Conservation (phyloP, 92 coral and sea anemone species). For the Epizoanthus scotinus region DNA sequence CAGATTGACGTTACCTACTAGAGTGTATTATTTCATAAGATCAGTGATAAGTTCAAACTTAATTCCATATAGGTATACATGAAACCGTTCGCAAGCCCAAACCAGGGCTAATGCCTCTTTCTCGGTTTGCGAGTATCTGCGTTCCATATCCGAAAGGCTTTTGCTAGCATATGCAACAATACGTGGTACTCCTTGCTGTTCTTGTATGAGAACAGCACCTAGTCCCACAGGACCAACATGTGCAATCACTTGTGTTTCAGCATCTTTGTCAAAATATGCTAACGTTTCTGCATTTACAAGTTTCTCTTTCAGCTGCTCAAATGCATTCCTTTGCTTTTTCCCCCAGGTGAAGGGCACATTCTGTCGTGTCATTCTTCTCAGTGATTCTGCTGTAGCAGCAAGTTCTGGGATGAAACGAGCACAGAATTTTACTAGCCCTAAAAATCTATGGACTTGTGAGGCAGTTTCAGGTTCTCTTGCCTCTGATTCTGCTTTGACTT, state of each 20-base stretch:
- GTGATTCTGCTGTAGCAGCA: slow-evolving; percentile 27
- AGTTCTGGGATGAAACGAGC: slow-evolving; percentile 26
- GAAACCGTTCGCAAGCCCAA: slow-evolving; percentile 47
- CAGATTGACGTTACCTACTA: slow-evolving; percentile 3
- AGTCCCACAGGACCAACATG: slow-evolving; percentile 43
- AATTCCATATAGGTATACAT: slow-evolving; percentile 40
- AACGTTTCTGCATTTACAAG: slow-evolving; percentile 21
- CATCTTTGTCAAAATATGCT: slow-evolving; percentile 33
- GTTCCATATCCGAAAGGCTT: slow-evolving; percentile 29
- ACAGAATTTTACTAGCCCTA: slow-evolving; percentile 27
- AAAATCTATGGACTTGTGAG: slow-evolving; percentile 14
- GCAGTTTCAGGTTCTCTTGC: slow-evolving; percentile 36
- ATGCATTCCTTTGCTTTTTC: slow-evolving; percentile 4
- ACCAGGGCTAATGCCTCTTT: slow-evolving; percentile 43
- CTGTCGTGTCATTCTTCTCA: not conserved
- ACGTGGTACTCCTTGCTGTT: slow-evolving; percentile 12
- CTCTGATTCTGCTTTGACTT: slow-evolving; percentile 17
- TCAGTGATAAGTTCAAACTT: slow-evolving; percentile 38
- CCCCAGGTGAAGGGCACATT: slow-evolving; percentile 36
- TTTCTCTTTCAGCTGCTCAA: slow-evolving; percentile 22
- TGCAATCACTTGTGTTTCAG: slow-evolving; percentile 1
- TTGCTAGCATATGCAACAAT: slow-evolving; percentile 37
- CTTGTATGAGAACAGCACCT: slow-evolving; percentile 41
- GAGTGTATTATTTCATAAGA: slow-evolving; percentile 45
- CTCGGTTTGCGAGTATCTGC: slow-evolving; percentile 39